These are phyloP conservation scores for Propithecus perrieri DNA, from an alignment of 2,797 vertebrate species.

Conservation along the genomic window DNA sequence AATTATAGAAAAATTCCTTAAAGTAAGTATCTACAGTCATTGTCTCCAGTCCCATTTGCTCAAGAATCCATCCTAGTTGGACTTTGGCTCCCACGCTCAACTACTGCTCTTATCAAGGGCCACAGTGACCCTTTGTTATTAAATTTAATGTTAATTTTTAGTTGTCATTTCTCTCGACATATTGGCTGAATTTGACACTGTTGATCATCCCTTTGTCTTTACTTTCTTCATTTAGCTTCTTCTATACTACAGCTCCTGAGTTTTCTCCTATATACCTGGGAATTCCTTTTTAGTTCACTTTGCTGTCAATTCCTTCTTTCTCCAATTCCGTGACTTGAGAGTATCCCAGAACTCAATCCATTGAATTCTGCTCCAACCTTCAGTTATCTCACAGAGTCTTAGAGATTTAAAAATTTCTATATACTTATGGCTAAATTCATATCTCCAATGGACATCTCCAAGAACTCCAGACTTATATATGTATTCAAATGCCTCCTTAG, in stretches of 20 bases:
- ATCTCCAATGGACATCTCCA: background rate
- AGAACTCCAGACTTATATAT: background rate
- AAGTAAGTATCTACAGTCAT: background rate
- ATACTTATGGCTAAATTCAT: background rate
- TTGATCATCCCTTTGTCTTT: background rate
- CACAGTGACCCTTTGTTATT: background rate
- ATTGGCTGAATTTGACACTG: background rate
- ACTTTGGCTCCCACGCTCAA: background rate
- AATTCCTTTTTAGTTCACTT: background rate
- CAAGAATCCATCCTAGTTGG: background rate
- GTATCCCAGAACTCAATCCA: background rate
- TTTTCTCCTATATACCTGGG: background rate
- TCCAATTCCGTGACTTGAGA: background rate
- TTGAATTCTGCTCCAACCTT: background rate
- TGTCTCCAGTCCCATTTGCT: background rate
- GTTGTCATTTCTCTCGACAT: background rate
- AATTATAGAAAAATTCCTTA: background rate
- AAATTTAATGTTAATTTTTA: conserved; percentile 23
- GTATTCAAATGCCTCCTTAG: background rate
- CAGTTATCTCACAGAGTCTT: background rate
- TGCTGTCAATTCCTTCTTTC: background rate
- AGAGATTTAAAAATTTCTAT: background rate
- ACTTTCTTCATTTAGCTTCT: background rate
- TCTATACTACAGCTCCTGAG: background rate
- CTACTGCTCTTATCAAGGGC: background rate